Percentiles rank a stretch among this genome's conserved stretches.
Conservation (phyloP, 2,797 vertebrate genomes). For the Agapornis canus region DNA sequence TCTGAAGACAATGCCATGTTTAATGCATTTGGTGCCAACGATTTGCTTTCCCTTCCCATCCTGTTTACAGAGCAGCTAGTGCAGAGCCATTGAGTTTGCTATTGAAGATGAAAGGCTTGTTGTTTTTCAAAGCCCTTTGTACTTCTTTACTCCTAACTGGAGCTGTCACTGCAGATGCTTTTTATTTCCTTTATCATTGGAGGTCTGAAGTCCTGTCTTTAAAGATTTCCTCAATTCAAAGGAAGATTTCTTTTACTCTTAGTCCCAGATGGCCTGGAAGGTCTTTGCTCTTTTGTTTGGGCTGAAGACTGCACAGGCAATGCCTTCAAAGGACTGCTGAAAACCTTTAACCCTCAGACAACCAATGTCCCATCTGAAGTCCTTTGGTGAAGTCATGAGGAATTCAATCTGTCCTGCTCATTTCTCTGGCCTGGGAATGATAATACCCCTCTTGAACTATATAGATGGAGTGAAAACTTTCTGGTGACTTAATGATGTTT, state of each 20-base stretch:
- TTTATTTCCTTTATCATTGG: conserved; percentile 52
- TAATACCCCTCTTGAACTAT: not conserved
- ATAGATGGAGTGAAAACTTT: not conserved
- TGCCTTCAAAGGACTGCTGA: not conserved
- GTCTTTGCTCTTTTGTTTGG: conserved; percentile 52
- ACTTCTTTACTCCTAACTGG: conserved; percentile 57
- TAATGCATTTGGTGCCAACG: conserved; percentile 55
- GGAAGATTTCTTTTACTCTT: conserved; percentile 15
- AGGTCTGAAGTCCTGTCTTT: conserved; percentile 62
- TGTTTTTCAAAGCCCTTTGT: conserved; percentile 69
- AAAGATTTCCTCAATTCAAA: conserved; percentile 56
- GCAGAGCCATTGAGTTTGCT: conserved; percentile 59
- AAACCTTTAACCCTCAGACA: conserved; percentile 28
- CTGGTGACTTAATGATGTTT: not conserved
- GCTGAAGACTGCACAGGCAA: conserved; percentile 20
- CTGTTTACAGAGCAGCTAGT: conserved; percentile 59
- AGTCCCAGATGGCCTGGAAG: conserved; percentile 19
- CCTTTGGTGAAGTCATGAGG: not conserved
- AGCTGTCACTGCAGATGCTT: conserved; percentile 62
- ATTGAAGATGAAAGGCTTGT: conserved; percentile 66
- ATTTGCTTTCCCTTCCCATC: conserved; percentile 51
- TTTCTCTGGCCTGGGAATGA: not conserved
- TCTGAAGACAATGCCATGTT: conserved; percentile 53
- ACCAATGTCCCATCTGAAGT: not conserved
- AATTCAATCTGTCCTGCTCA: conserved; percentile 5